phyloP scores from a whole-genome alignment of 2,888 invertebrate genomes.

The Ormyrus pomaceus region DNA sequence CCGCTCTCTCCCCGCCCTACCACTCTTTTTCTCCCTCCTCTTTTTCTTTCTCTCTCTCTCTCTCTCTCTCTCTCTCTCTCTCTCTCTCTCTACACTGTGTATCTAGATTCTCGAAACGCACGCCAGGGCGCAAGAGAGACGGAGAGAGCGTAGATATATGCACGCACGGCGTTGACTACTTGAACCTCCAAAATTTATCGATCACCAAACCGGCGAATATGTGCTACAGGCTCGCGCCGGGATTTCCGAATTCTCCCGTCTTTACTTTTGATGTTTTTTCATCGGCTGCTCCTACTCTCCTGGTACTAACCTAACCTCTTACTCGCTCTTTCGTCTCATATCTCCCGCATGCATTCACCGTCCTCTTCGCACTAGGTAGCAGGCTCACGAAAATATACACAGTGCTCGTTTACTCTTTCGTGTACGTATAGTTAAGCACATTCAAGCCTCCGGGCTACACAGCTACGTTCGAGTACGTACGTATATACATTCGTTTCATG shows the following conservation, averaged over 20 bases:
- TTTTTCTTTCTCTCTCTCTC: slow-evolving; percentile 47
- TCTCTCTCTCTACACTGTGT: not conserved
- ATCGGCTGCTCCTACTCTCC: not conserved
- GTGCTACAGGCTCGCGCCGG: slow-evolving; percentile 28
- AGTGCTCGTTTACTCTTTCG: not conserved
- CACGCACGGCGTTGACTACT: too few species aligned
- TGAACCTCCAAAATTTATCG: slow-evolving; percentile 59
- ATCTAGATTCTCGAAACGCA: not conserved
- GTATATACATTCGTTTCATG: not conserved
- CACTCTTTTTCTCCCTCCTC: not conserved
- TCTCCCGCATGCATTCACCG: not conserved
- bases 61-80: not conserved
- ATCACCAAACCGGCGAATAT: slow-evolving; percentile 48
- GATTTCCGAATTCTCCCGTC: slow-evolving; percentile 41
- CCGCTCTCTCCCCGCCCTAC: not conserved
- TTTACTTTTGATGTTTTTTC: slow-evolving; percentile 32
- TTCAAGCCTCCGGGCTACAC: too few species aligned
- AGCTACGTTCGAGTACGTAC: not conserved
- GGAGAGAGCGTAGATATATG: slow-evolving; percentile 5
- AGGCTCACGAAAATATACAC: too few species aligned
- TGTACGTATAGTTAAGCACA: not conserved
- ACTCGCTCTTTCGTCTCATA: not conserved
- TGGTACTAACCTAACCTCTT: slow-evolving; percentile 43
- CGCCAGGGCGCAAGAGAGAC: not conserved
- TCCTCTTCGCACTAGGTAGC: slow-evolving; percentile 8